Conservation (phyloP, 2,113 vertebrate genomes). For the Cheilinus undulatus region DNA sequence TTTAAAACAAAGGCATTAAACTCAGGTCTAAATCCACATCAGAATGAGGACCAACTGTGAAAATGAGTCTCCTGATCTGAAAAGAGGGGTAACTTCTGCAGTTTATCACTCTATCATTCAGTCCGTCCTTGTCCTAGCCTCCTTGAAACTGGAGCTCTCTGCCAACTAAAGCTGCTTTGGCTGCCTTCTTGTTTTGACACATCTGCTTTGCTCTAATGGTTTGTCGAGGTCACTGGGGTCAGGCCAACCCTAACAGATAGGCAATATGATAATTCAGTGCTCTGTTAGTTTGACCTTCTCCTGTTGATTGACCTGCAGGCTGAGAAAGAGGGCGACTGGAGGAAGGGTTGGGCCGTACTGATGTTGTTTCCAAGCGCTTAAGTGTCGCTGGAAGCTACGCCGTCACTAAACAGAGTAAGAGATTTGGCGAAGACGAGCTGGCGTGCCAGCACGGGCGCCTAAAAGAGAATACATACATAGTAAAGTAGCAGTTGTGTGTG, state of each 20-base stretch:
- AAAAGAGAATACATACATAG: conserved; percentile 72
- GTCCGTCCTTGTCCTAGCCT: too few relatives aligned
- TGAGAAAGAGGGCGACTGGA: conserved; percentile 11
- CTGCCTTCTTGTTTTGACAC: not conserved
- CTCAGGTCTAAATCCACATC: too few relatives aligned
- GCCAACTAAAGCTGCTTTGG: not conserved
- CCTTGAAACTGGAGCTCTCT: not conserved
- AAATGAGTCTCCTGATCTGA: too few relatives aligned
- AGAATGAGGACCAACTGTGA: too few relatives aligned
- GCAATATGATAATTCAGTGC: conserved; percentile 2
- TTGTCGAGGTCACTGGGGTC: conserved; percentile 18
- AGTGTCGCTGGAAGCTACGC: conserved; percentile 53
- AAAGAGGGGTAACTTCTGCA: too few relatives aligned
- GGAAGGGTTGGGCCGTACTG: conserved; percentile 27
- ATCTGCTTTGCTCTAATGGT: not conserved
- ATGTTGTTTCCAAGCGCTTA: conserved; percentile 58
- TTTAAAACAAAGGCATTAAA: too few relatives aligned
- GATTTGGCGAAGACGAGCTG: conserved; percentile 49
- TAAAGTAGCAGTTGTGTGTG: conserved; percentile 49
- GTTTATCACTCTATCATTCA: too few relatives aligned
- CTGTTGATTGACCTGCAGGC: conserved; percentile 25
- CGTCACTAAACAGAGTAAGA: conserved; percentile 63
- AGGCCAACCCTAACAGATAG: not conserved
- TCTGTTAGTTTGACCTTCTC: conserved; percentile 54
- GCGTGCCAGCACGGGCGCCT: conserved; percentile 24